Evolutionary conservation across 1,140 invertebrate species (phyloP), one percentile per base, ranked within the genome.

Genomic region (Drusus annulatus): DNA sequence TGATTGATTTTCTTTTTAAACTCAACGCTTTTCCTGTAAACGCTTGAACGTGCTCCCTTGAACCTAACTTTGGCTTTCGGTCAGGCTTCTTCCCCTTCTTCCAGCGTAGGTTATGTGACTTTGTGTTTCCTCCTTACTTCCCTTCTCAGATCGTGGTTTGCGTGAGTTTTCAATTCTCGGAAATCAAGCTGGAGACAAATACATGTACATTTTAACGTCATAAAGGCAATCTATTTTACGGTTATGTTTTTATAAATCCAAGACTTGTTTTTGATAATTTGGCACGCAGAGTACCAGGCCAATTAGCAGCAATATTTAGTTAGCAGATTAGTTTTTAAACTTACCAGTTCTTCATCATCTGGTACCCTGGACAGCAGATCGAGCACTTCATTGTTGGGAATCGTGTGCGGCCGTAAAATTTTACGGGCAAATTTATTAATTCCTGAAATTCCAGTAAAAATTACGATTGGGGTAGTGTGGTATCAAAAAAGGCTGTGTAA

Each of bases 381-480:
- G 77, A 99, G 89, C 19, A 99, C 88, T 92, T 99, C 98, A 90
- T 99, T 99, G 87, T 99, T 99, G 16, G 97, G 96, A 88, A 99
- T 95, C 16, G 96, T 95, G 89, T 99, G 95, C 15, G 98, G 98
- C 81, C 97, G 91, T 51, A 99, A 87, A 75, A 99, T 92, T 88
- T 98, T 97, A 81, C 98, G 94, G 10, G 97, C 95, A 89, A 99
- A 99, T 90, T 99, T 99, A 89, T 98, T 98, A 23, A 98, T 92
- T 87, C 89, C 89, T 90, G 81, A 16, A 86, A 89, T 45, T 45
- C 8, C 1, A 13, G 1, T 1, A 45, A 45, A 10, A 45, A 45
- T 45, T 13, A 13, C 13, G 0, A 1, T 45, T 45, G 5, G 7
- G 8, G 36, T 36, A 8, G 10, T 10, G 1, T 36, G 31, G 2